phyloP scores from a whole-genome alignment of 2,797 vertebrate species.

The Coregonus suidteri region DNA sequence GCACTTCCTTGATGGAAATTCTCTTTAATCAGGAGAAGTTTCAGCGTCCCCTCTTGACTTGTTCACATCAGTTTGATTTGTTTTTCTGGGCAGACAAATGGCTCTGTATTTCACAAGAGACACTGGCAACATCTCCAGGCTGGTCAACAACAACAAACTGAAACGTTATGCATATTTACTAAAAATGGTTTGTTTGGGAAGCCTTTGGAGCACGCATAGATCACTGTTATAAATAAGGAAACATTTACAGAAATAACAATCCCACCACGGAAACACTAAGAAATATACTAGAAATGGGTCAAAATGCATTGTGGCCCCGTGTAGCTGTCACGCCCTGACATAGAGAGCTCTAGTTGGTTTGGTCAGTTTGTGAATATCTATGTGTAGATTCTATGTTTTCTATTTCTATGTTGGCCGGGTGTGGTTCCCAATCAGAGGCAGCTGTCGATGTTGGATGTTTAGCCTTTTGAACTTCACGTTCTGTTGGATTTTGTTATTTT shows the following conservation, averaged over 20 bases:
- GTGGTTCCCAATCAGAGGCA: too few relatives aligned
- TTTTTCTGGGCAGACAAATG: slow-evolving; percentile 35
- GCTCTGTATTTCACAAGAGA: slow-evolving; percentile 19
- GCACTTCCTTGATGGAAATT: slow-evolving; percentile 71
- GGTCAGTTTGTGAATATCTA: too few relatives aligned
- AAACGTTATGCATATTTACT: background rate
- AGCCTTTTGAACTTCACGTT: too few relatives aligned
- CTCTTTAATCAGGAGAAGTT: slow-evolving; percentile 70
- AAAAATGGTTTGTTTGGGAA: background rate
- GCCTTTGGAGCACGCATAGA: background rate
- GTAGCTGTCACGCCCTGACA: too few relatives aligned
- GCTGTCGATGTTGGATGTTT: too few relatives aligned
- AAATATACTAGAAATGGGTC: background rate
- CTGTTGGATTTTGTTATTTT: too few relatives aligned
- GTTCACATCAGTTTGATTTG: slow-evolving; percentile 56
- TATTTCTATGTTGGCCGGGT: too few relatives aligned
- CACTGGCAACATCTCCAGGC: slow-evolving; percentile 30
- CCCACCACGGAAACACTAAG: background rate
- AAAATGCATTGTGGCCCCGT: background rate
- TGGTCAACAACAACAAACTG: slow-evolving; percentile 28
- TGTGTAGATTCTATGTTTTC: too few relatives aligned
- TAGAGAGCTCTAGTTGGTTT: too few relatives aligned
- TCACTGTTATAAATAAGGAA: background rate
- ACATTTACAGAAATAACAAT: background rate
- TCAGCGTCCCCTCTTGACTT: slow-evolving; percentile 48